Percentiles rank a stretch among this genome's conserved stretches.
Evolutionary conservation across 2,797 vertebrate genomes (phyloP).

Genomic region (Mormyrops attenuatus): DNA sequence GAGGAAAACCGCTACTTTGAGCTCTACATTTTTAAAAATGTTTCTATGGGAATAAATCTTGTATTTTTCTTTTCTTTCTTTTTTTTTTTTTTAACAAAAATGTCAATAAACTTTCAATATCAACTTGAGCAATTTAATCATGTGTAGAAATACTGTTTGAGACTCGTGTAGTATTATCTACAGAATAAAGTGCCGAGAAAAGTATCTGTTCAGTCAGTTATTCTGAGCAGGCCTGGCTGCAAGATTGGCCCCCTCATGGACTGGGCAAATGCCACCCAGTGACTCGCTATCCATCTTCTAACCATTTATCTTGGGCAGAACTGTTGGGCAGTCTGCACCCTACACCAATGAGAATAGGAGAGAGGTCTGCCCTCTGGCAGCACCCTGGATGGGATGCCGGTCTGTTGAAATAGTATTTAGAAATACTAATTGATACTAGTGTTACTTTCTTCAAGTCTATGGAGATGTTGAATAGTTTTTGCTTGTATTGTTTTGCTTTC

Average conservation of each 20-base stretch:
- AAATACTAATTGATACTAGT: not conserved
- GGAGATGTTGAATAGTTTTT: not conserved
- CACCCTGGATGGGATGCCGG: not conserved
- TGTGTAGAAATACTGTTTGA: not conserved
- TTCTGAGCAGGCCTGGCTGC: not conserved
- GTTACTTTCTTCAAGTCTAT: not conserved
- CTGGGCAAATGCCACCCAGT: not conserved
- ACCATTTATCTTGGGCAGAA: not conserved
- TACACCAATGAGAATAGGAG: not conserved
- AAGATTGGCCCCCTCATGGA: not conserved
- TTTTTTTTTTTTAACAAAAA: not conserved
- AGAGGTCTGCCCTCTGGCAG: too few relatives aligned
- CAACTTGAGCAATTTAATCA: not conserved
- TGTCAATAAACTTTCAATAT: not conserved
- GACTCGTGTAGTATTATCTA: not conserved
- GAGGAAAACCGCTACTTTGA: not conserved
- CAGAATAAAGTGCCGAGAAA: not conserved
- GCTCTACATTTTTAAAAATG: not conserved
- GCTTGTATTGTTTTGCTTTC: not conserved
- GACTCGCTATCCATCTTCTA: not conserved
- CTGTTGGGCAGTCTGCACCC: not conserved
- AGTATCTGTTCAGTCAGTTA: not conserved
- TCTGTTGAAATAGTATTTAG: not conserved
- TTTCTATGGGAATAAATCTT: conserved; percentile 15
- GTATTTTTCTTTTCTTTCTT: not conserved